Conservation (phyloP, 1,140 invertebrate species). For the Akabosia matsudoensis region DNA sequence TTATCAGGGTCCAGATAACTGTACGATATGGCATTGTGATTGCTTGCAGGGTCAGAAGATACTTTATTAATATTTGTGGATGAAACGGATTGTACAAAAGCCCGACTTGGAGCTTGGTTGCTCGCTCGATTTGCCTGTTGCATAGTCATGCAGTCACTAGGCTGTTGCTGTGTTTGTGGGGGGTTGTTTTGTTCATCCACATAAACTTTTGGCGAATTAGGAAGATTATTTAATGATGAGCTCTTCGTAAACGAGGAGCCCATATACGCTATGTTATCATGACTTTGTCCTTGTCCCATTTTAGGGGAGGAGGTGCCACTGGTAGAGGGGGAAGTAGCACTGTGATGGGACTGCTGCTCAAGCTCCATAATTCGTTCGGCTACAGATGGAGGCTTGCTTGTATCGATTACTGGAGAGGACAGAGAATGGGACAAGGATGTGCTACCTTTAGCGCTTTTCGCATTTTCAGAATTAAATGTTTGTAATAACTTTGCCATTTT, state of each 20-base stretch:
- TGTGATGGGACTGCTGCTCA: constrained; percentile 53
- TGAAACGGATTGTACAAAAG: not conserved
- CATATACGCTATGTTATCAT: not conserved
- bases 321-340: not conserved
- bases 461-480: not conserved
- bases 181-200: not conserved
- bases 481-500: constrained; percentile 12
- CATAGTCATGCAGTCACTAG: constrained; percentile 4
- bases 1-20: constrained; percentile 73
- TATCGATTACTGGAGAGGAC: constrained; percentile 53
- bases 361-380: constrained; percentile 72
- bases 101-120: not conserved
- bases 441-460: not conserved
- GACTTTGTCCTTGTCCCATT: not conserved
- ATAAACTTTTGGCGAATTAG: not conserved
- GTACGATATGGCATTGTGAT: constrained; percentile 55
- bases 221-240: constrained; percentile 7
- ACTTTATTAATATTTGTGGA: not conserved
- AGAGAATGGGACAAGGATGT: constrained; percentile 33
- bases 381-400: constrained; percentile 60
- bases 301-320: not conserved
- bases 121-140: not conserved
- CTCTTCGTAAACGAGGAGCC: not conserved
- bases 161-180: constrained; percentile 9
- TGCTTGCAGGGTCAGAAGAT: not conserved